Percentiles rank a stretch among this genome's conserved stretches.
Evolutionary conservation across 2,888 invertebrate genomes (phyloP).

Genomic region (Melipona beecheii): DNA sequence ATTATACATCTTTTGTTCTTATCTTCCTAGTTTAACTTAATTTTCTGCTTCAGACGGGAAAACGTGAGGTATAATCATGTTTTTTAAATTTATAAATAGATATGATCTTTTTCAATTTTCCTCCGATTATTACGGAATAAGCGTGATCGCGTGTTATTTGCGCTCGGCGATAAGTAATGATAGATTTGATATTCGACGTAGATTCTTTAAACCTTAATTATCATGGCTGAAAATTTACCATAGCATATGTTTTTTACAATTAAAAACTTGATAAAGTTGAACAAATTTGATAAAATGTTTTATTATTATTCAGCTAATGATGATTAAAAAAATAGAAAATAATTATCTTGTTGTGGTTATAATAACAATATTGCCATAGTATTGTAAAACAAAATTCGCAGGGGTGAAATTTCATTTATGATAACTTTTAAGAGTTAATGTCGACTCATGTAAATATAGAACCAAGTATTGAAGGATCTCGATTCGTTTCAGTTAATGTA

Average conservation of each 20-base stretch:
- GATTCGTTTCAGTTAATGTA: slow-evolving; percentile 10
- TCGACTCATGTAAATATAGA: not conserved
- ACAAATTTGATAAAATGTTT: not conserved
- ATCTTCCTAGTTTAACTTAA: not conserved
- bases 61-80: not conserved
- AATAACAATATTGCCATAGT: not conserved
- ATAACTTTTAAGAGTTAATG: not conserved
- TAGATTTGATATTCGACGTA: not conserved
- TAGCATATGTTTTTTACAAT: not conserved
- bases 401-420: not conserved
- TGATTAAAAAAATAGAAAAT: not conserved
- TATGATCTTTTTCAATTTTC: not conserved
- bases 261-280: not conserved
- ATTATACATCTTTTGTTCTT: not conserved
- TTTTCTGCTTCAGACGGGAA: not conserved
- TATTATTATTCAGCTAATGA: not conserved
- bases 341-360: not conserved
- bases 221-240: not conserved
- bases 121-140: not conserved
- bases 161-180: too few species aligned
- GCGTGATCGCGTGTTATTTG: not conserved
- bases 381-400: not conserved
- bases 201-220: not conserved
- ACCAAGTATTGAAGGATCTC: not conserved
- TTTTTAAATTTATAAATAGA: not conserved